Evolutionary conservation across 1,140 invertebrate genomes (phyloP), one percentile per base, ranked within the genome.

Genomic region (Druon quercuslanigerum): DNA sequence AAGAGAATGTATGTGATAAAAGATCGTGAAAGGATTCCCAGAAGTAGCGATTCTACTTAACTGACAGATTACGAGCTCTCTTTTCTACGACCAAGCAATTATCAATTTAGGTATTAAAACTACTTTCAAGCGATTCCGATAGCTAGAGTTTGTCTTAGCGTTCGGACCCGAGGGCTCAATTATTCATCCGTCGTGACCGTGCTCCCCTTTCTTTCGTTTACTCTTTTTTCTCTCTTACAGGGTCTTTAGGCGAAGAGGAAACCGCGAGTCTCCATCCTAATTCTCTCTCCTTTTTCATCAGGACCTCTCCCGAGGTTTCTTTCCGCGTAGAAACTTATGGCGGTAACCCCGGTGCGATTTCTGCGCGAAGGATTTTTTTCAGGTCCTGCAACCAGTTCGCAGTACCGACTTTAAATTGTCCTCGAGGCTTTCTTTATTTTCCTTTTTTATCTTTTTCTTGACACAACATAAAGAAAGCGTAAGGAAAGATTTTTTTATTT

Each of bases 101-200:
- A 82, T 82, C 81, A 82, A 81, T 82, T 82, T 81, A 79, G 76
- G 74, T 74, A 81, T 82, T 81, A 82, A 74, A 74, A 73, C 76
- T 79, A 78, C 79, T 82, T 80, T 78, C 60, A 66, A 66, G 60
- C 40, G 11, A 46, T 46, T 71, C 74, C 73, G 71, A 71, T 14
- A 74, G 19, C 50, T 74, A 54, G 46, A 76, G 78, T 82, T 83
- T 82, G 78, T 77, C 77, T 84, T 77, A 72, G 75, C 66, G 76
- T 66, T 75, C 52, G 60, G 52, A 78, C 81, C 79, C 79, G 72
- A 75, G 50, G 78, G 76, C 79, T 84, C 81, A 84, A 85, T 85
- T 85, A 85, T 83, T 85, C 82, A 85, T 83, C 77, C 75, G 25
- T 46, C 14, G 77, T 79, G 74, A 50, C 76, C 54, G 57, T 70